Evolutionary conservation across 2,797 vertebrate species (phyloP), one percentile per base, ranked within the genome.

Genomic region (Scomberomorus guttatus): DNA sequence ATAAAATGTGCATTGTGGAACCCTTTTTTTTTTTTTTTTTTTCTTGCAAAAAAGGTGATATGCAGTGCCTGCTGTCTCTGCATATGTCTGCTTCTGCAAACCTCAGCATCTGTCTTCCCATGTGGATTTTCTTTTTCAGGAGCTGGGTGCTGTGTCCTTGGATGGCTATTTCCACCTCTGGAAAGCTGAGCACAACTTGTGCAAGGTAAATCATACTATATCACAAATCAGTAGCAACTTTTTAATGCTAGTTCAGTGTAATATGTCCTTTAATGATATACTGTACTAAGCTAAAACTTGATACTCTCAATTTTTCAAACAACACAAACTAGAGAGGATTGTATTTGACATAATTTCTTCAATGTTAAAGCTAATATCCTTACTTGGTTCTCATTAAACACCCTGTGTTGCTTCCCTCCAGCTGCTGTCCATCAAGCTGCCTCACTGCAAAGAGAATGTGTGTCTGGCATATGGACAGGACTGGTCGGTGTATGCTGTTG

Each of bases 161-260:
- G 98, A 99, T 90, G 98, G 98, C 4, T 99, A 98, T 93, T 99
- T 99, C 91, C 98, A 99, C 93, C 97, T 99, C 67, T 99, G 98
- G 98, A 98, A 98, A 91, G 97, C 98, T 44, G 97, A 99, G 87
- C 95, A 97, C 83, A 97, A 95, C 3, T 89, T 99, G 56, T 95
- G 95, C 91, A 99, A 99, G 98, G 98, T 99, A 77, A 82, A 34
- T 52, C 15, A 50, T 15, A 56, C 44, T 34, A 15, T 37, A 17
- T 34, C 10, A 57, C 13, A 15, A 58, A 13, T n/a, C 12, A 42
- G 15, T 42, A 42, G 15, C 17, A 44, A 15, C 42, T 44, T 44
- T 44, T 15, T 0, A 15, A 25, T 48, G 5, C 0, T 14, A 62
- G 8, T 54, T 57, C 10, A 17, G 6, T 72, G 68, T 52, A 22